Evolutionary conservation across 2,113 vertebrate species (phyloP), one percentile per base, ranked within the genome.

Genomic region (Felis catus): DNA sequence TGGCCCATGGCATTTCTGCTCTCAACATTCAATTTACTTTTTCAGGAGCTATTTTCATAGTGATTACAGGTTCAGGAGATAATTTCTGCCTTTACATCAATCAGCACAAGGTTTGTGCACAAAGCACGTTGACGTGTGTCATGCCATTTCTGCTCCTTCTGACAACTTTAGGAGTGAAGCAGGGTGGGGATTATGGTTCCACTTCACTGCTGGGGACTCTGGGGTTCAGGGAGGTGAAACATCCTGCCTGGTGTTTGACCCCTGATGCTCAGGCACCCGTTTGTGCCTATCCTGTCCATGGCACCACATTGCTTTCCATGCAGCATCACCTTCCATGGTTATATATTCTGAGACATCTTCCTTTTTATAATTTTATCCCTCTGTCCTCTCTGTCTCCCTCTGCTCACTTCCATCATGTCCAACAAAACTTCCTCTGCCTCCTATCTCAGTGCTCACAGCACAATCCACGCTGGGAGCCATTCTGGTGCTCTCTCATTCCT

Each of bases 21-120:
- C 33, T n/a, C 29, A 53, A 63, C 29, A 1, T 86, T 96, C 82
- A 39, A 14, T 53, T 65, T 74, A 12, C 76, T 70, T 89, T 68
- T 31, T 68, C 70, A 25, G 21, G 29, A 79, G 31, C 48, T 94
- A 31, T 93, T 94, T 95, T 78, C 74, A 73, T 51, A 61, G 73
- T 48, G 91, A 79, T 95, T 48, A 94, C 18, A 63, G 91, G 83
- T 78, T 94, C 27, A 36, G n/a, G 74, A 89, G 36, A 71, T 91
- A 39, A 87, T 83, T 86, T 96, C 81, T 86, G 84, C 55, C 84
- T 94, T 94, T 91, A 10, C 58, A 48, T 61, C 48, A 14, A 39
- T 70, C 76, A 68, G 13, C 39, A n/a, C 13, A 63, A 36, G 45
- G 15, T 45, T 21, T 79, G 27, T 5, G 61, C 19, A 78, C 61